Conservation (phyloP, 2,113 vertebrate species). For the Stigmatopora argus region DNA sequence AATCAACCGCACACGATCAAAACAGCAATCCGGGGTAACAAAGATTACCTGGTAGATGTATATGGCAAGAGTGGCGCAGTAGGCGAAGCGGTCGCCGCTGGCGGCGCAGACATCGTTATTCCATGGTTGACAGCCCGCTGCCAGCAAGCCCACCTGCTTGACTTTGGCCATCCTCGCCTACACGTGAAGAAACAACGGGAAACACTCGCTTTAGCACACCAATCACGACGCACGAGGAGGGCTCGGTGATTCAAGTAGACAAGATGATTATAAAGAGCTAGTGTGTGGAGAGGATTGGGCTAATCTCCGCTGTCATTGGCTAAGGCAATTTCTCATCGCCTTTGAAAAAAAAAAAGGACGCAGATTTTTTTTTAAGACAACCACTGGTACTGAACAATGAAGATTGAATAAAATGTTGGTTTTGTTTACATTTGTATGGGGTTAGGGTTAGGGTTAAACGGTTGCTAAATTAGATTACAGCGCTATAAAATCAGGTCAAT, state of each 20-base stretch:
- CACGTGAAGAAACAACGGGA: not conserved
- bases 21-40: not conserved
- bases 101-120: slow-evolving; percentile 96
- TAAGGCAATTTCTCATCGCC: slow-evolving; percentile 10
- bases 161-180: slow-evolving; percentile 84
- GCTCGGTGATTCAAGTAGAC: slow-evolving; percentile 4
- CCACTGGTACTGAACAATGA: not conserved
- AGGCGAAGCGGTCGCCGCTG: slow-evolving; percentile 89
- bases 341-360: not conserved
- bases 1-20: too few species aligned
- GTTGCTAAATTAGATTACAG: not conserved
- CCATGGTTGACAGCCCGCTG: slow-evolving; percentile 97
- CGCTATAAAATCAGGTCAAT: not conserved
- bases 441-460: too few species aligned
- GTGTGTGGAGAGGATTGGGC: slow-evolving; percentile 31
- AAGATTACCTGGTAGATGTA: slow-evolving; percentile 89
- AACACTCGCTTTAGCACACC: not conserved
- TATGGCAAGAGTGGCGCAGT: slow-evolving; percentile 93
- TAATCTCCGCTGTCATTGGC: slow-evolving; percentile 51
- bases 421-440: not conserved
- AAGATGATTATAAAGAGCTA: slow-evolving; percentile 36
- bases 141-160: slow-evolving; percentile 90
- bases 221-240: not conserved
- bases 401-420: not conserved
- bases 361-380: not conserved